Evolutionary conservation across 2,888 invertebrate genomes (phyloP).

Genomic region (Microctonus hyperodae): DNA sequence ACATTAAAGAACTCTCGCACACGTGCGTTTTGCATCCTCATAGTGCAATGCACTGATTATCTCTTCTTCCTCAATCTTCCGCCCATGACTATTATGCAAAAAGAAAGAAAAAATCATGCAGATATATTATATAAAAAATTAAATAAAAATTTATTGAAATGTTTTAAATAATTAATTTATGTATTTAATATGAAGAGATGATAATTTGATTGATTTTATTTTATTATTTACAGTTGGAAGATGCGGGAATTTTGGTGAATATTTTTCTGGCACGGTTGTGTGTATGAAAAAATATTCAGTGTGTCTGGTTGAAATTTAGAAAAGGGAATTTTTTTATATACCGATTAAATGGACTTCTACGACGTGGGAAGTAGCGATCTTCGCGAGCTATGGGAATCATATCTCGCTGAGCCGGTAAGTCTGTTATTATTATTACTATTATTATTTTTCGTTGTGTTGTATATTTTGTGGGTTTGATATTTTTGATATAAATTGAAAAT

Average conservation of each 20-base stretch:
- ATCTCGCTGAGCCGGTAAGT: constrained; percentile 80
- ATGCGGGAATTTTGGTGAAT: not conserved
- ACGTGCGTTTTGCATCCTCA: not conserved
- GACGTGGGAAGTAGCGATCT: constrained; percentile 77
- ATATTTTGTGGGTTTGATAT: no score
- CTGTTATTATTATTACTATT: no score
- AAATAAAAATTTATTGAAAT: no score
- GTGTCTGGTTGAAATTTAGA: constrained; percentile 15
- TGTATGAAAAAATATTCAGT: not conserved
- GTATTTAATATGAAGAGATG: no score
- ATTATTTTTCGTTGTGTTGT: no score
- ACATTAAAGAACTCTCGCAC: not conserved
- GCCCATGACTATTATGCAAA: not conserved
- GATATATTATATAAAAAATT: no score
- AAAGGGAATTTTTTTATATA: constrained; percentile 33
- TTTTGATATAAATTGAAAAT: no score
- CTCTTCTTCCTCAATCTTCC: not conserved
- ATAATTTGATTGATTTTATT: no score
- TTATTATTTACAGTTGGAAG: not conserved
- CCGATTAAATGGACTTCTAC: constrained; percentile 67
- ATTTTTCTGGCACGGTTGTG: no score
- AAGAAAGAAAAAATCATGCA: not conserved
- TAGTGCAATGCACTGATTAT: not conserved
- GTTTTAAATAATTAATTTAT: no score
- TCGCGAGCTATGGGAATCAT: constrained; percentile 83